phyloP scores from a whole-genome alignment of 2,113 vertebrate species.

The Redunca redunca region DNA sequence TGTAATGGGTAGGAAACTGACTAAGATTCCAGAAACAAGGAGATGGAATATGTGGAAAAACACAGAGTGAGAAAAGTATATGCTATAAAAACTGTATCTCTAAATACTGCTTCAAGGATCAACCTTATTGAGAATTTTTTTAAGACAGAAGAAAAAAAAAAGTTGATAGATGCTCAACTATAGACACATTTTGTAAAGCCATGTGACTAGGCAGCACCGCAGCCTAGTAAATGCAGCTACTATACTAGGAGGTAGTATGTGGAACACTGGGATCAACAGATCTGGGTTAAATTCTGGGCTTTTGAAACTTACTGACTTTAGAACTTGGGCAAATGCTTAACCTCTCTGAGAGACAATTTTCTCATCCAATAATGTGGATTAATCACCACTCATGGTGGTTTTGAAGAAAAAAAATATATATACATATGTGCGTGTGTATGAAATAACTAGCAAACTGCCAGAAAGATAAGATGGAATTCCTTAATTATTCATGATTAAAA shows the following conservation, averaged over 20 bases:
- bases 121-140: background rate
- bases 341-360: background rate
- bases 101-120: background rate
- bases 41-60: background rate
- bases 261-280: background rate
- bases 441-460: background rate
- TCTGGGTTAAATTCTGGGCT: background rate
- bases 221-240: background rate
- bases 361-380: constrained; percentile 18
- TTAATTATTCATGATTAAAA: constrained; percentile 21
- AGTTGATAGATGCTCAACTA: background rate
- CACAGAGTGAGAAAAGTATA: background rate
- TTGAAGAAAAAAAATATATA: background rate
- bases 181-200: background rate
- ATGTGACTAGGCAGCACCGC: background rate
- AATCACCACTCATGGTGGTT: background rate
- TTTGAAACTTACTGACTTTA: constrained; percentile 4
- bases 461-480: background rate
- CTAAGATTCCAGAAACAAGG: background rate
- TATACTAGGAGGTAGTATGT: background rate
- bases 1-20: background rate
- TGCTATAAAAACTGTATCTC: background rate
- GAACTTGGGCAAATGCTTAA: background rate
- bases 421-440: background rate
- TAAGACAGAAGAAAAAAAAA: background rate